Evolutionary conservation across 1,140 invertebrate species (phyloP).

Genomic region (Arion vulgaris): DNA sequence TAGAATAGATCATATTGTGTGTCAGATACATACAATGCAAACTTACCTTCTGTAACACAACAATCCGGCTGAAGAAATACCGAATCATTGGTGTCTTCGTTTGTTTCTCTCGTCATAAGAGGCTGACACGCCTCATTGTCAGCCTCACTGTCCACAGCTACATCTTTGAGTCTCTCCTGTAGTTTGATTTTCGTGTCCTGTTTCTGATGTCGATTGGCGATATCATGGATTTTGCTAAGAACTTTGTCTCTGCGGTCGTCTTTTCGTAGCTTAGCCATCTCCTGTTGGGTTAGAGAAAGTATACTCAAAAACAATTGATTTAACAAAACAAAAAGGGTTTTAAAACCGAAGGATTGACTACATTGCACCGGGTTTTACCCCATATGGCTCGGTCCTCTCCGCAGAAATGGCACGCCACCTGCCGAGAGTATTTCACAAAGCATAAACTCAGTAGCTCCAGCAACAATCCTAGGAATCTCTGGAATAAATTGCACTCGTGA

Average conservation of each 20-base stretch:
- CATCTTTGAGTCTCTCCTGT: conserved; percentile 6
- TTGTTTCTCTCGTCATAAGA: background rate
- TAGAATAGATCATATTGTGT: no score
- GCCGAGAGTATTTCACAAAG: no score
- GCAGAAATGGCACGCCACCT: no score
- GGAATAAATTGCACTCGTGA: no score
- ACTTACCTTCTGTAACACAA: background rate
- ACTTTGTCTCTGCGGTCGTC: conserved; percentile 65
- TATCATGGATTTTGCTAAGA: conserved; percentile 53
- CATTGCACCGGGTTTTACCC: no score
- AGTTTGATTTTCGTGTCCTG: conserved; percentile 6
- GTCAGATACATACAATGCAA: background rate
- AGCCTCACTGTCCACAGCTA: background rate
- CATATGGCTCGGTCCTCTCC: no score
- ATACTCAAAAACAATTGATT: no score
- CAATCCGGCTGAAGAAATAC: background rate
- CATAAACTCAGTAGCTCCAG: no score
- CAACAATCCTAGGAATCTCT: no score
- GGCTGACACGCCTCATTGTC: background rate
- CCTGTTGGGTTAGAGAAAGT: no score
- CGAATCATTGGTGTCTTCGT: conserved; percentile 9
- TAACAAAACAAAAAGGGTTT: no score
- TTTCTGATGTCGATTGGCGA: conserved; percentile 38
- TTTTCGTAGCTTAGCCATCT: conserved; percentile 66
- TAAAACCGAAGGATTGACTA: no score